Percentiles rank a stretch among this genome's conserved stretches.
phyloP scores from a whole-genome alignment of 2,888 invertebrate genomes.

The Orthosia cruda region DNA sequence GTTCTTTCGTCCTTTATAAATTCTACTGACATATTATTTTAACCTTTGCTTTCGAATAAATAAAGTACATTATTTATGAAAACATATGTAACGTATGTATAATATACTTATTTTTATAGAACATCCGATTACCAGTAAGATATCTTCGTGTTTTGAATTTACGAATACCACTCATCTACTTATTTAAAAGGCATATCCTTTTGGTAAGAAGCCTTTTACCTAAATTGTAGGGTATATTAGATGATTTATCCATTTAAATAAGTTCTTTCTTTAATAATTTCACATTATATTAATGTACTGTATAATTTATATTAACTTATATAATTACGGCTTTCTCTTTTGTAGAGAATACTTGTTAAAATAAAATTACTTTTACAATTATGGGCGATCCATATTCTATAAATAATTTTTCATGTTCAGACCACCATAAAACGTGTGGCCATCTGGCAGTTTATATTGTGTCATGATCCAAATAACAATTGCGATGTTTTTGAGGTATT shows the following conservation, averaged over 20 bases:
- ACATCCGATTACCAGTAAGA: background rate
- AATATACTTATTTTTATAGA: background rate
- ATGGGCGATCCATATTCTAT: background rate
- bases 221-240: background rate
- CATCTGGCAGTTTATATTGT: background rate
- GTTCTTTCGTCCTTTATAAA: slow-evolving; percentile 1
- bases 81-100: background rate
- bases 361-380: background rate
- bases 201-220: background rate
- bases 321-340: background rate
- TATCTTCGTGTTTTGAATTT: background rate
- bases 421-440: background rate
- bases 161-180: background rate
- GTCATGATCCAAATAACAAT: no score
- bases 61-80: background rate
- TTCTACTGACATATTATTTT: slow-evolving; percentile 5
- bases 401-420: slow-evolving; percentile 8
- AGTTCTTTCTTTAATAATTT: background rate
- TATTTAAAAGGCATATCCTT: background rate
- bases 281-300: background rate
- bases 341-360: background rate
- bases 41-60: background rate
- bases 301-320: background rate
- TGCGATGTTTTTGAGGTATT: no score
- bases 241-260: background rate